Evolutionary conservation across 1,140 invertebrate genomes (phyloP).

Genomic region (Diabrotica virgifera): DNA sequence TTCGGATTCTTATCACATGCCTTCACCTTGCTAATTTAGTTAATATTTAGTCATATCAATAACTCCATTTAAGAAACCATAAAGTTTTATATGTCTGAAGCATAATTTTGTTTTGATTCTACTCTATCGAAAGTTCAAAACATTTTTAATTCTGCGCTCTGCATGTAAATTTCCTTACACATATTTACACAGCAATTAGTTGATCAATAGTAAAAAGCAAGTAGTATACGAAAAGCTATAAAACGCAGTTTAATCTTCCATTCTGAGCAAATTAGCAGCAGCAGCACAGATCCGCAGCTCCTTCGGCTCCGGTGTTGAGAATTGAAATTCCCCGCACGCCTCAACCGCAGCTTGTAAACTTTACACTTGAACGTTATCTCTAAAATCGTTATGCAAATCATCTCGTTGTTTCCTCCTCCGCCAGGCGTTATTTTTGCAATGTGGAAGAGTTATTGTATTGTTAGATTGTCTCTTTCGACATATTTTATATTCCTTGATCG

Average conservation of each 20-base stretch:
- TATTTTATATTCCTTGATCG: too few species aligned
- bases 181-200: too few species aligned
- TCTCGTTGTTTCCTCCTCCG: neutral
- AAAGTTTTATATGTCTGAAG: too few species aligned
- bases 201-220: too few species aligned
- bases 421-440: neutral
- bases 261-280: conserved; percentile 27
- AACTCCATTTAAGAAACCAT: too few species aligned
- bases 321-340: conserved; percentile 27
- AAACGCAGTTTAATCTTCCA: conserved; percentile 26
- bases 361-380: conserved; percentile 21
- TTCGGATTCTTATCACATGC: too few species aligned
- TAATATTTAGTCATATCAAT: too few species aligned
- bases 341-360: conserved; percentile 17
- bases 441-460: neutral
- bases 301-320: conserved; percentile 18
- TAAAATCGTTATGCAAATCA: conserved; percentile 24
- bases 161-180: too few species aligned
- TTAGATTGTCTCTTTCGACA: neutral
- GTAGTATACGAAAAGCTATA: neutral
- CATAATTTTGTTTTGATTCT: too few species aligned
- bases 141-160: too few species aligned
- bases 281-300: conserved; percentile 20
- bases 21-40: too few species aligned
- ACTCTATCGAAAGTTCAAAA: too few species aligned